Evolutionary conservation across 2,113 vertebrate genomes (phyloP).

Genomic region (Seriola quinqueradiata): DNA sequence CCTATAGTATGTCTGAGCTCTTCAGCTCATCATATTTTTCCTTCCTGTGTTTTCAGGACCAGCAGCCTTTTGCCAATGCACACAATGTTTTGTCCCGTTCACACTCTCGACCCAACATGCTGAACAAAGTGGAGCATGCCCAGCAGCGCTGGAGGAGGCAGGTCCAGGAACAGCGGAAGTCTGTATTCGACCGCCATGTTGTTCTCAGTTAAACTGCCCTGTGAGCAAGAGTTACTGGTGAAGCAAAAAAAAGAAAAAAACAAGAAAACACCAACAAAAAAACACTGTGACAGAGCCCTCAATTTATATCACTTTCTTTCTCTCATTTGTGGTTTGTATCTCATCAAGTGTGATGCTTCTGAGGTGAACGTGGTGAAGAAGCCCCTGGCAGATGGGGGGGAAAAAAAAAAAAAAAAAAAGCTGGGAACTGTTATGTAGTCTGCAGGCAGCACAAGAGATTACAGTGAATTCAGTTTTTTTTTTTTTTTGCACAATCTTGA

Average conservation of each 20-base stretch:
- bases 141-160: slow-evolving; percentile 98
- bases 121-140: slow-evolving; percentile 97
- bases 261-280: neutral
- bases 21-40: neutral
- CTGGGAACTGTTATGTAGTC: slow-evolving; percentile 40
- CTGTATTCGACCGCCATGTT: slow-evolving; percentile 97
- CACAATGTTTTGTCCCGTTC: slow-evolving; percentile 95
- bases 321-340: slow-evolving; percentile 62
- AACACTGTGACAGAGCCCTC: slow-evolving; percentile 69
- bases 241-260: slow-evolving; percentile 23
- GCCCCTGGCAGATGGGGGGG: slow-evolving; percentile 13
- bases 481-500: slow-evolving; percentile 53
- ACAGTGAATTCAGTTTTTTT: slow-evolving; percentile 13
- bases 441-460: slow-evolving; percentile 49
- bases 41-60: slow-evolving; percentile 86
- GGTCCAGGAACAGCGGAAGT: slow-evolving; percentile 98
- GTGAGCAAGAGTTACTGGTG: slow-evolving; percentile 31
- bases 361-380: slow-evolving; percentile 27
- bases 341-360: slow-evolving; percentile 38
- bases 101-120: slow-evolving; percentile 92
- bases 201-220: slow-evolving; percentile 92
- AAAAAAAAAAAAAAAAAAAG: neutral
- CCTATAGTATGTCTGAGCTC: neutral
- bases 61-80: slow-evolving; percentile 96
- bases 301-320: slow-evolving; percentile 29